phyloP scores from a whole-genome alignment of 2,797 vertebrate genomes.

The Sebastes steindachneri region DNA sequence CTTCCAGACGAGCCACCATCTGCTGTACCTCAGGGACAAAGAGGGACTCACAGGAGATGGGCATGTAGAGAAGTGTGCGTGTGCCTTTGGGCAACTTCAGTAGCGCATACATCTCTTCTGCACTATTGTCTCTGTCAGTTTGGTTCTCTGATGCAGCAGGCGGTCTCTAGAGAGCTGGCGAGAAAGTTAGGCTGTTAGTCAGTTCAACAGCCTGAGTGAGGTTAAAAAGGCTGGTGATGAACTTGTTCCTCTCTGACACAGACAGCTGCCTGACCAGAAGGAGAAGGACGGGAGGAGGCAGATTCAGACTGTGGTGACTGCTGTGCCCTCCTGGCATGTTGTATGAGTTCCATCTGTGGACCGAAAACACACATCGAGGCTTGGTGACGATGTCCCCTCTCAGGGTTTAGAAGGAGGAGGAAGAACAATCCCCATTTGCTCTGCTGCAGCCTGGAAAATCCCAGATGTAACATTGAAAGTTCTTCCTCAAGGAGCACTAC shows the following conservation, averaged over 20 bases:
- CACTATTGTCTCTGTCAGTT: not conserved
- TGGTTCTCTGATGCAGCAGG: not conserved
- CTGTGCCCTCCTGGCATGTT: not conserved
- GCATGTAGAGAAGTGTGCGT: fast-evolving
- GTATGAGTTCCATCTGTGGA: not conserved
- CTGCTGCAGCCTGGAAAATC: not conserved
- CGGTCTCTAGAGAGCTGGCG: not conserved
- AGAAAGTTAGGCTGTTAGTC: slow-evolving; percentile 3
- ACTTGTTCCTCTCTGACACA: not conserved
- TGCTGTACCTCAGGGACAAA: not conserved
- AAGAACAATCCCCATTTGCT: not conserved
- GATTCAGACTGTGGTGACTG: not conserved
- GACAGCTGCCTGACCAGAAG: not conserved
- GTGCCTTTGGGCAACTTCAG: not conserved
- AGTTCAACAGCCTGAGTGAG: slow-evolving; percentile 2
- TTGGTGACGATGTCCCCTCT: not conserved
- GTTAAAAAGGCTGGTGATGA: not conserved
- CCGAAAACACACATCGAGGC: not conserved
- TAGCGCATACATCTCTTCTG: not conserved
- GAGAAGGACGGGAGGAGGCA: not conserved
- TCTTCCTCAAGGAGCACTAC: not conserved
- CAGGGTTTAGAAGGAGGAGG: not conserved
- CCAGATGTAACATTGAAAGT: not conserved
- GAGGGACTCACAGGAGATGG: not conserved
- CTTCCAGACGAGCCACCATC: slow-evolving; percentile 18